Base-by-base conservation (phyloP, 1,140 invertebrate species). In the Tribolium castaneum region DNA sequence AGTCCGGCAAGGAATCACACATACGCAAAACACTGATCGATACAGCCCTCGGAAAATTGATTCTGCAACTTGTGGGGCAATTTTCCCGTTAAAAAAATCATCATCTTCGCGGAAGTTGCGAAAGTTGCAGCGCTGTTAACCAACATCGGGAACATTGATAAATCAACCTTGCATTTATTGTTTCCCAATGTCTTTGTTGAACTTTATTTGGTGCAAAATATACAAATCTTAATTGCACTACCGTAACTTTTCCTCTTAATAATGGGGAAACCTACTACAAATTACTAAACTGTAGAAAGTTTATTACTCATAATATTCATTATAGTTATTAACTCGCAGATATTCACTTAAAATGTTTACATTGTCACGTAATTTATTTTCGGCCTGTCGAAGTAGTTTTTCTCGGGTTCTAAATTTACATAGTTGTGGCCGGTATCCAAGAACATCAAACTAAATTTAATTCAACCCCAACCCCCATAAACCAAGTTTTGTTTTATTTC, bases 271-370 rank as follows among this genome's bases (percentile, higher is more conserved):
- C 22, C 19, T 59, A 30, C n/a, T 59, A 9, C 7, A 59, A 59
- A 59, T 59, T 59, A 59, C 54, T 59, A 59, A 52, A 59, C 22
- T 59, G 54, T 59, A 59, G 54, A 59, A 59, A 59, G 54, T 59
- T 59, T 25, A 59, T 59, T 59, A 59, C 54, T 59, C 54, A 59
- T 25, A 59, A 59, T 59, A 59, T 22, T 59, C 54, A 25, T 59
- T 59, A 59, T 6, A 30, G 19, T n/a, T 59, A 19, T n/a, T 30
- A 59, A 59, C 19, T 59, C 9, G 22, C 54, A 22, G 39, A 45
- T 45, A 45, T 45, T 45, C 2, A 45, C 9, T n/a, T 45, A 45
- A 45, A 59, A 30, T 59, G 54, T 30, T 59, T 59, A 59, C 54
- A 22, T 59, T 59, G 54, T 59, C 54, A 59, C 54, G 14, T 59